Base-by-base conservation (phyloP, 2,888 invertebrate species). In the Brachypalpus laphriformis region DNA sequence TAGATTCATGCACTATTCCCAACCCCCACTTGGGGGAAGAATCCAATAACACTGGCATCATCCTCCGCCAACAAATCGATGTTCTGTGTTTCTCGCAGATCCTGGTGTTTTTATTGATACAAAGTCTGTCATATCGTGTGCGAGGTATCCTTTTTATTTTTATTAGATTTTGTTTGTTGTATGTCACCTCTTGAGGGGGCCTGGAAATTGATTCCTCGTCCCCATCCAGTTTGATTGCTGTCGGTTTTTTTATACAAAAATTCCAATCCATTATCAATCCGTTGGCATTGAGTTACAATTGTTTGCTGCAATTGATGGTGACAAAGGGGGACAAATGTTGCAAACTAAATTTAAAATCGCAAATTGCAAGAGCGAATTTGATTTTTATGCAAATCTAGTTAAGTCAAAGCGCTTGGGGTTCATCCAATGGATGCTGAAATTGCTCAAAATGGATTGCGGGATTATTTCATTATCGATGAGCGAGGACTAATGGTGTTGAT, bases 51-150 rank as follows among this genome's bases (percentile, higher is more conserved):
- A 57, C 9, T 42, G 8, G 20, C 37, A 31, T 18, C 37, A 40
- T 28, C 47, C 40, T 2, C 63, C 18, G 5, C 14, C 0, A 4
- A 37, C 25, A 66, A 80, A 65, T 74, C 65, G 51, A 61, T 74
- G 61, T 68, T 68, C 54, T 42, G 40, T 59, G 34, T 37, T 16
- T 14, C 25, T 25, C 40, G 9, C 37, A 45, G 49, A 63, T 70
- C 63, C 68, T 65, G 83, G 80, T 85, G 70, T 81, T 70, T 61
- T 80, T 80, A 81, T 85, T 80, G 83, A 85, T 72, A 81, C 57
- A 75, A 81, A 57, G 81, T 81, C 83, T 81, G 80, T 85, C 81
- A 74, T 85, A 75, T 80, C 74, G 57, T 71, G 47, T 77, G 47
- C 56, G 70, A 68, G 56, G 59, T 71, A 77, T 82, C 77, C 65